These are phyloP conservation scores for Drosophila willistoni DNA, from an alignment of 1,140 invertebrate species.

Conservation along the genomic window DNA sequence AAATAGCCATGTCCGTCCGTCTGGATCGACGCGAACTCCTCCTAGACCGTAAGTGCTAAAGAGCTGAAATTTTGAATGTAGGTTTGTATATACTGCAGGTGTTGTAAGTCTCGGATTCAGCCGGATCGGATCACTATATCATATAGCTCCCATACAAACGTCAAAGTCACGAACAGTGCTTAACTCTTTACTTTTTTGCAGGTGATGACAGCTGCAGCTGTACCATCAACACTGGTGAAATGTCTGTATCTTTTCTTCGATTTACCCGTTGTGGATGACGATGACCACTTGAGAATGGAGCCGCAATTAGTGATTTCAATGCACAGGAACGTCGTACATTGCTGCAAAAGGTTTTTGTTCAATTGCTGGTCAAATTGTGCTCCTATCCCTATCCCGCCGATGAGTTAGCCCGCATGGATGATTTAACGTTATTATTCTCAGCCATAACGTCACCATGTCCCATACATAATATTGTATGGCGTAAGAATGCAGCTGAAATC, in stretches of 20 bases:
- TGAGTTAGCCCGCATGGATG: constrained; percentile 98
- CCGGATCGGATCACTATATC: too few relatives aligned
- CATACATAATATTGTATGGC: constrained; percentile 96
- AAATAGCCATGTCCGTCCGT: too few relatives aligned
- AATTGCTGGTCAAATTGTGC: constrained; percentile 96
- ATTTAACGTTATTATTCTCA: constrained; percentile 96
- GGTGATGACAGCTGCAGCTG: constrained; percentile 97
- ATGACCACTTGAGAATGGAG: constrained; percentile 82
- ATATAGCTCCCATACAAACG: too few relatives aligned
- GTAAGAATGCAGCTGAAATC: constrained; percentile 95
- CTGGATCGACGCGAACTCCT: too few relatives aligned
- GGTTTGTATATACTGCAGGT: too few relatives aligned
- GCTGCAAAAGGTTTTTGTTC: constrained; percentile 98
- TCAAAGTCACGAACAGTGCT: too few relatives aligned
- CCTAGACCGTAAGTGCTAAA: too few relatives aligned
- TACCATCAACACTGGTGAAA: constrained; percentile 99
- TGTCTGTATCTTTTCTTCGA: constrained; percentile 99
- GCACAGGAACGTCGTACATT: constrained; percentile 94
- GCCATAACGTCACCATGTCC: constrained; percentile 98
- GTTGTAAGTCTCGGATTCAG: too few relatives aligned
- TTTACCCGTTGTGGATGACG: constrained; percentile 93
- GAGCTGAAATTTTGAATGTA: too few relatives aligned
- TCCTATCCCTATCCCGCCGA: constrained; percentile 96
- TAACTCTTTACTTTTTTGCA: constrained; percentile 70
- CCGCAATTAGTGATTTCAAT: constrained; percentile 91